Conservation (phyloP, 2,888 invertebrate genomes). For the Eurytoma californica region DNA sequence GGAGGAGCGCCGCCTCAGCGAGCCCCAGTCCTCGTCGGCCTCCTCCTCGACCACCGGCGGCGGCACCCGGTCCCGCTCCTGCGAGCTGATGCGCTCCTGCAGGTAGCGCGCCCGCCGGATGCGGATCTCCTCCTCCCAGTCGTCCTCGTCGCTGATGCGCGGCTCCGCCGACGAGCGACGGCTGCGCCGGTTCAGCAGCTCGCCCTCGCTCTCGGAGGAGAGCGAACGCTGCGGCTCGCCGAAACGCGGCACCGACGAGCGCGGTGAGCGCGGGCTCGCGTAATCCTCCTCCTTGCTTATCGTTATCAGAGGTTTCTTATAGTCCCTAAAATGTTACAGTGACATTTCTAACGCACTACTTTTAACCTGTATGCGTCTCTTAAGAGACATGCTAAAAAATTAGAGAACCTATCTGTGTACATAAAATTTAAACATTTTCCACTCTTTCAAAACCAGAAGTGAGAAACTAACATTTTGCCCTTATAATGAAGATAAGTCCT, state of each 20-base stretch:
- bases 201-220: conserved; percentile 66
- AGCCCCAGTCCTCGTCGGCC: conserved; percentile 62
- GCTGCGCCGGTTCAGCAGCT: conserved; percentile 33
- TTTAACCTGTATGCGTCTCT: too few species aligned
- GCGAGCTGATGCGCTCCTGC: conserved; percentile 62
- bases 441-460: too few species aligned
- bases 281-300: conserved; percentile 60
- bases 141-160: conserved; percentile 69
- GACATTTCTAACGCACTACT: too few species aligned
- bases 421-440: too few species aligned
- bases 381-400: too few species aligned
- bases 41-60: conserved; percentile 54
- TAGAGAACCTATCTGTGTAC: too few species aligned
- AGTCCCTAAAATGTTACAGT: conserved; percentile 51
- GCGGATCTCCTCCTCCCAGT: conserved; percentile 69
- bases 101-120: conserved; percentile 64
- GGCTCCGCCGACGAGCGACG: conserved; percentile 55
- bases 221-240: conserved; percentile 59
- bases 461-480: too few species aligned
- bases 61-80: conserved; percentile 56
- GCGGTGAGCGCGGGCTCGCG: conserved; percentile 56
- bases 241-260: conserved; percentile 59
- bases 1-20: conserved; percentile 69
- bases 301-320: conserved; percentile 56
- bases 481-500: too few species aligned